These are phyloP conservation scores for Erpobdella octoculata DNA, from an alignment of 2,888 invertebrate species.

Conservation along the genomic window DNA sequence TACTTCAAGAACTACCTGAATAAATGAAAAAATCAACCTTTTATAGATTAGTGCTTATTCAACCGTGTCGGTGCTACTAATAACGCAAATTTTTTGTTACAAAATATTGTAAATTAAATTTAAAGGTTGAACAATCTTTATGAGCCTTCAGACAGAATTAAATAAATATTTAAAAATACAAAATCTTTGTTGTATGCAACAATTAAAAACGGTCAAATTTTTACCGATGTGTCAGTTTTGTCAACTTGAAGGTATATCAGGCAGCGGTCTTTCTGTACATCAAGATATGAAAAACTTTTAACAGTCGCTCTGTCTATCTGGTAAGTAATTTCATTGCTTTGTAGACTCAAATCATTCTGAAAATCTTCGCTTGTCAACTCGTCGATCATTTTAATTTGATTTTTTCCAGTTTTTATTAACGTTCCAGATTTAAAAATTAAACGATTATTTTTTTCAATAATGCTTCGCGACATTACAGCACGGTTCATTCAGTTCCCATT, in stretches of 20 bases:
- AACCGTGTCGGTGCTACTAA: too few species aligned
- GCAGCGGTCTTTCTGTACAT: neutral
- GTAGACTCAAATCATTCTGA: neutral
- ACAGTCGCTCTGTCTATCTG: neutral
- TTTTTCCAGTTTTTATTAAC: neutral
- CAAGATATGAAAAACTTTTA: neutral
- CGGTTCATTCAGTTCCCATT: too few species aligned
- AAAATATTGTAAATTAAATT: too few species aligned
- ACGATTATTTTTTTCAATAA: too few species aligned
- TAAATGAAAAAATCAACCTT: neutral
- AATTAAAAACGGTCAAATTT: neutral
- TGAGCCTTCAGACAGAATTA: too few species aligned
- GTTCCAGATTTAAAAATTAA: neutral
- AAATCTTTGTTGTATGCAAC: neutral
- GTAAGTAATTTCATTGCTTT: neutral
- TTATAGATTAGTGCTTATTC: neutral
- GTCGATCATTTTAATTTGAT: neutral
- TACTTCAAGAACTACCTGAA: neutral
- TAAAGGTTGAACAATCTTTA: too few species aligned
- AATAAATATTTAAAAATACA: neutral
- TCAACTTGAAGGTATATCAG: neutral
- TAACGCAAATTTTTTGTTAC: too few species aligned
- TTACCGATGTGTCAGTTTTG: neutral
- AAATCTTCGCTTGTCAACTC: constrained; percentile 3
- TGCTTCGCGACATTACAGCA: too few species aligned